phyloP scores from a whole-genome alignment of 2,797 vertebrate species.

The Sphenodon punctatus region DNA sequence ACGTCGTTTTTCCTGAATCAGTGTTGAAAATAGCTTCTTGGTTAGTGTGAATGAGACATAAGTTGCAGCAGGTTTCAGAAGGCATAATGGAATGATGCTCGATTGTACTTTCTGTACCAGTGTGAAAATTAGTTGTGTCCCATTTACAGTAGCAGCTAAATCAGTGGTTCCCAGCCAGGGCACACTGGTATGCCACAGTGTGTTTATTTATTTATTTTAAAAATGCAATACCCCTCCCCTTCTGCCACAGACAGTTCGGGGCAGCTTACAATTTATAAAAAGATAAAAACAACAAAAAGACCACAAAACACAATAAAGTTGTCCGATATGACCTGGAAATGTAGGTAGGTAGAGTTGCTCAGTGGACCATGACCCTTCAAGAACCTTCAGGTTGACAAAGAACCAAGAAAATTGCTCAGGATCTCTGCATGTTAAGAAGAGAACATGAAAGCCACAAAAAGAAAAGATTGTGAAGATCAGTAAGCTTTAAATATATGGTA shows the following conservation, averaged over 20 bases:
- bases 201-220: too few species aligned
- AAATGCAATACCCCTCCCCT: too few species aligned
- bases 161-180: too few species aligned
- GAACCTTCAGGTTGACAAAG: too few species aligned
- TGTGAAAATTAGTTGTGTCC: not conserved
- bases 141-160: not conserved
- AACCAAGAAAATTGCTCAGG: not conserved
- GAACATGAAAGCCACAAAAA: not conserved
- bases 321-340: too few species aligned
- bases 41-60: not conserved
- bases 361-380: too few species aligned
- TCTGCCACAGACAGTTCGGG: too few species aligned
- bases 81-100: not conserved
- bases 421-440: not conserved
- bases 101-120: not conserved
- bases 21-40: conserved; percentile 1
- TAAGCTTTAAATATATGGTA: not conserved
- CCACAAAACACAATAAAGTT: too few species aligned
- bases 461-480: not conserved
- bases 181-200: too few species aligned
- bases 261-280: too few species aligned
- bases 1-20: conserved; percentile 5
- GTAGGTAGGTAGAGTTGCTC: too few species aligned
- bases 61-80: not conserved
- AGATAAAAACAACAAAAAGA: too few species aligned